Base-by-base conservation (phyloP, 1,140 invertebrate species). In the Drosophila bipectinata region DNA sequence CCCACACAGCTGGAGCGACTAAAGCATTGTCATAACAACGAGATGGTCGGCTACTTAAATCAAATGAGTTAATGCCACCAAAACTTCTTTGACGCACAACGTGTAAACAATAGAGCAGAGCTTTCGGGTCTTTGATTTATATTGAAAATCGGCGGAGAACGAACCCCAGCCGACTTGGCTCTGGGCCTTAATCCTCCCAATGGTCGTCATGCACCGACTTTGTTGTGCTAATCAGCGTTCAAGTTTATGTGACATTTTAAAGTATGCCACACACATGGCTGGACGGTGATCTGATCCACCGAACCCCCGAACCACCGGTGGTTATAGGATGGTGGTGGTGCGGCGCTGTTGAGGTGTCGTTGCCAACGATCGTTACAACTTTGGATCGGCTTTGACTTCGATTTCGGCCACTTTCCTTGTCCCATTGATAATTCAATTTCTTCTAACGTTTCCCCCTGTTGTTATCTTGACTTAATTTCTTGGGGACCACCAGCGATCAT, bases 181-280 rank as follows among this genome's bases (percentile, higher is more conserved):
- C 41, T 49, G 57, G 51, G 34, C 71, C 63, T 52, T 88, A 88
- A 88, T 87, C 82, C 83, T 87, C 62, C 66, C 32, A 8, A 44
- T 44, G 41, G 48, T 71, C 79, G 63, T 63, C 60, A 68, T 68
- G 63, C 66, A 69, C 63, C 83, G 83, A 89, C 83, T 84, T 88
- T 88, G 83, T 88, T 88, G 83, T 88, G 83, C 83, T 88, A 88
- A 88, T 88, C 83, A 88, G 83, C 76, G 76, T 88, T 83, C 84
- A 88, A 88, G 79, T 88, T 88, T 88, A 88, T 88, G 83, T 88
- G 83, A 88, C 83, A 83, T 81, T 88, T 88, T 88, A 88, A 88
- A 88, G 77, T 79, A 84, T 75, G 79, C 83, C 88, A 90, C 83
- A 90, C 88, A 66, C 81, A 76, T 66, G 18, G 72, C 49, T 12